phyloP scores from a whole-genome alignment of 2,888 invertebrate species.

The Melinaea menophilus region DNA sequence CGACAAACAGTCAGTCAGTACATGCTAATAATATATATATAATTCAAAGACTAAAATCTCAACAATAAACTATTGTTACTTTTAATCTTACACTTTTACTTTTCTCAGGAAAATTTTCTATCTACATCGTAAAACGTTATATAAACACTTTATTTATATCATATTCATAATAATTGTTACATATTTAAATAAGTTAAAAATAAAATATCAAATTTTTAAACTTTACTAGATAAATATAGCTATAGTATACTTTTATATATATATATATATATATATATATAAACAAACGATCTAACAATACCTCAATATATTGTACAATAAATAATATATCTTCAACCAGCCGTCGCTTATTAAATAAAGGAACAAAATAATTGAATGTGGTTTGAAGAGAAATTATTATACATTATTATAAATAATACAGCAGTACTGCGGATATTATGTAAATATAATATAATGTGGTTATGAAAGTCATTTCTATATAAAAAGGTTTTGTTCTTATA shows the following conservation, averaged over 20 bases:
- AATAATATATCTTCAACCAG: too few species aligned
- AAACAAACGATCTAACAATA: too few species aligned
- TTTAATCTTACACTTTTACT: conserved; percentile 20
- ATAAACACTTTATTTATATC: background rate
- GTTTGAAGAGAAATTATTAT: conserved; percentile 12
- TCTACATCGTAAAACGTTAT: conserved; percentile 8
- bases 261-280: too few species aligned
- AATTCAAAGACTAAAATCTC: background rate
- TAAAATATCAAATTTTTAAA: too few species aligned
- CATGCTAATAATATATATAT: background rate
- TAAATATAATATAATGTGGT: too few species aligned
- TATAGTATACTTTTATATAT: too few species aligned
- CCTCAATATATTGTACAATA: too few species aligned
- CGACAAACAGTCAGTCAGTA: background rate
- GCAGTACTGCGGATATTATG: background rate
- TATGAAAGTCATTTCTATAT: too few species aligned
- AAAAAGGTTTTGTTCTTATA: too few species aligned
- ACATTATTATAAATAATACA: background rate
- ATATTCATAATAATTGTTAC: conserved; percentile 7
- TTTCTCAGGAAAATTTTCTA: conserved; percentile 22
- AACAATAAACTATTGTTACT: conserved; percentile 21
- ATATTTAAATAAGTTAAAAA: background rate
- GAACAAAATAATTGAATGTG: conserved; percentile 18
- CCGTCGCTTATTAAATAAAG: background rate
- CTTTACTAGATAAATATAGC: too few species aligned